These are phyloP conservation scores for Caenorhabditis sp. DNA, from an alignment of 2,888 invertebrate genomes.

Conservation along the genomic window DNA sequence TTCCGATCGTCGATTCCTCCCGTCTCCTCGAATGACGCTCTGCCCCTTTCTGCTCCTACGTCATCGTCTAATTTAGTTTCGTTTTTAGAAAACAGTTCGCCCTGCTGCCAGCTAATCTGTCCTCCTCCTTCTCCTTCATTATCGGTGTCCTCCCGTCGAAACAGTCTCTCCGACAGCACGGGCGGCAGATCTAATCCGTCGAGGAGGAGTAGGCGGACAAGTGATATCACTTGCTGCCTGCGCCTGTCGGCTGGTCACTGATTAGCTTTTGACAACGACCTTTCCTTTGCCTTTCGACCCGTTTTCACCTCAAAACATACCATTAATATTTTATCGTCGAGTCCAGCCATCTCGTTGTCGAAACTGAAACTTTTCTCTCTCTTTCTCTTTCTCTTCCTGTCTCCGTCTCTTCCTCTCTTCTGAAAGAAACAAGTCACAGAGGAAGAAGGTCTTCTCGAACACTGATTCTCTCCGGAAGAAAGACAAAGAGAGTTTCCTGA, in stretches of 20 bases:
- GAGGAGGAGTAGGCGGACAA: conserved; percentile 59
- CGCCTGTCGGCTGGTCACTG: conserved; percentile 34
- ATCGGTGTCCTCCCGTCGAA: conserved; percentile 10
- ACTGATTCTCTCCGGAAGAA: neutral
- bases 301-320: conserved; percentile 39
- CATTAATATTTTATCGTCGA: conserved; percentile 39
- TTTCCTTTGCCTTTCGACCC: conserved; percentile 19
- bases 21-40: neutral
- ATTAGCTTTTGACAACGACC: conserved; percentile 50
- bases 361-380: neutral
- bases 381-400: no score
- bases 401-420: no score
- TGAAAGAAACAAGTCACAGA: neutral
- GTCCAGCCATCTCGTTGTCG: conserved; percentile 2
- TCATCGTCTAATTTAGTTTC: neutral
- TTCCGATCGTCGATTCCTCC: neutral
- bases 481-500: neutral
- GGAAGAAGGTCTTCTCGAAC: neutral
- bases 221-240: conserved; percentile 40
- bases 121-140: no score
- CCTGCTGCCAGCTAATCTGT: conserved; percentile 22
- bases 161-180: conserved; percentile 36
- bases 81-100: conserved; percentile 13
- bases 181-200: conserved; percentile 43
- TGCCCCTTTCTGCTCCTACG: neutral